phyloP scores from a whole-genome alignment of 2,888 invertebrate species.

The Aricia artaxerxes region DNA sequence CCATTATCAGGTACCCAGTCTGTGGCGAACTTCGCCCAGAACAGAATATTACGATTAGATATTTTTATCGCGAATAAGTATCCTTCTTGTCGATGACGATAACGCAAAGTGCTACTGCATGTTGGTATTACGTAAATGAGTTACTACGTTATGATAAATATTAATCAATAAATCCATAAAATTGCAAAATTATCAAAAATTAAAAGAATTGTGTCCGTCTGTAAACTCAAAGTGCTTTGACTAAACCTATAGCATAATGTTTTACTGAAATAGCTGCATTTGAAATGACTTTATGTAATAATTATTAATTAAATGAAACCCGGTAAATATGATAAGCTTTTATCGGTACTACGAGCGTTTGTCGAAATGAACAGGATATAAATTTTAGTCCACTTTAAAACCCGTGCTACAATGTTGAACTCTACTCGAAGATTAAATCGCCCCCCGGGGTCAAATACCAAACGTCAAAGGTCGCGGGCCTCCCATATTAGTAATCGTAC shows the following conservation, averaged over 20 bases:
- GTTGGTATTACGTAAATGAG: background rate
- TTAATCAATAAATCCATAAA: background rate
- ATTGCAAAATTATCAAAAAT: too few species aligned
- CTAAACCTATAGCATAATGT: background rate
- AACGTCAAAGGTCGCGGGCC: background rate
- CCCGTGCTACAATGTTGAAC: background rate
- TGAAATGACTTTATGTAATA: background rate
- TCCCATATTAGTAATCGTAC: background rate
- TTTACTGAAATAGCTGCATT: background rate
- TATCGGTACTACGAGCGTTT: background rate
- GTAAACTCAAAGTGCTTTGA: too few species aligned
- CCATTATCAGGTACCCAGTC: background rate
- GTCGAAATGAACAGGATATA: background rate
- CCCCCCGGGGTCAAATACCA: background rate
- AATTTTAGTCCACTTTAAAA: background rate
- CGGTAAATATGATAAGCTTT: background rate
- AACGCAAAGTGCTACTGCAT: background rate
- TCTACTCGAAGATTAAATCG: background rate
- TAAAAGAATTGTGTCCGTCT: too few species aligned
- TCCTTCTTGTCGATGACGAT: background rate
- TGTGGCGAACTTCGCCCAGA: background rate
- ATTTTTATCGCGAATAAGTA: background rate
- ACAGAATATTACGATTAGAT: background rate
- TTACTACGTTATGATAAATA: background rate
- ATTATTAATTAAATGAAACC: background rate